These are phyloP conservation scores for Tachina grossa DNA, from an alignment of 2,888 invertebrate species.

Conservation along the genomic window DNA sequence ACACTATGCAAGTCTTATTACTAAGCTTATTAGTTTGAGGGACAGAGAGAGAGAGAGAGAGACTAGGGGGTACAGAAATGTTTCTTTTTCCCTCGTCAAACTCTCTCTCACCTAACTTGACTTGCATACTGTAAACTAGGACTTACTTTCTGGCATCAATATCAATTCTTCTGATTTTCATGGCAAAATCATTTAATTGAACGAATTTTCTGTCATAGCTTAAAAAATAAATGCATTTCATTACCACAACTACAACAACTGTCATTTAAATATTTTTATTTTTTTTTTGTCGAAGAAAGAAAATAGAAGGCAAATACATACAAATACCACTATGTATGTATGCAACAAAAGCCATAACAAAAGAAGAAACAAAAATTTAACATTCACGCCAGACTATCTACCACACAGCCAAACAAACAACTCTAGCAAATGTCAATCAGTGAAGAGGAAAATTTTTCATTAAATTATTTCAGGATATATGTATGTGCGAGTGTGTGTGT, in stretches of 20 bases:
- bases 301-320: conserved; percentile 1
- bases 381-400: conserved; percentile 15
- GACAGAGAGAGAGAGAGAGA: too few relatives aligned
- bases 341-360: conserved; percentile 39
- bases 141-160: background rate
- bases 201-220: conserved; percentile 4
- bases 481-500: background rate
- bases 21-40: too few relatives aligned
- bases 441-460: conserved; percentile 82
- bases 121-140: too few relatives aligned
- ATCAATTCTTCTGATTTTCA: background rate
- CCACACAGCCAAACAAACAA: background rate
- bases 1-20: too few relatives aligned
- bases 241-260: conserved; percentile 50
- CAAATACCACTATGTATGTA: conserved; percentile 30
- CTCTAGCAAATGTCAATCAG: conserved; percentile 78
- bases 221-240: conserved; percentile 55
- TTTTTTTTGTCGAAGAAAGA: background rate
- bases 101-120: too few relatives aligned
- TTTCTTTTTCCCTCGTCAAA: too few relatives aligned
- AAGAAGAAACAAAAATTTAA: background rate
- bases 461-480: conserved; percentile 78
- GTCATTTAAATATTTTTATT: conserved; percentile 42
- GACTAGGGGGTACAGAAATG: too few relatives aligned
- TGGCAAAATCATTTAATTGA: conserved; percentile 41